These are phyloP conservation scores for Thalassoma bifasciatum DNA, from an alignment of 2,113 vertebrate species.

Conservation along the genomic window DNA sequence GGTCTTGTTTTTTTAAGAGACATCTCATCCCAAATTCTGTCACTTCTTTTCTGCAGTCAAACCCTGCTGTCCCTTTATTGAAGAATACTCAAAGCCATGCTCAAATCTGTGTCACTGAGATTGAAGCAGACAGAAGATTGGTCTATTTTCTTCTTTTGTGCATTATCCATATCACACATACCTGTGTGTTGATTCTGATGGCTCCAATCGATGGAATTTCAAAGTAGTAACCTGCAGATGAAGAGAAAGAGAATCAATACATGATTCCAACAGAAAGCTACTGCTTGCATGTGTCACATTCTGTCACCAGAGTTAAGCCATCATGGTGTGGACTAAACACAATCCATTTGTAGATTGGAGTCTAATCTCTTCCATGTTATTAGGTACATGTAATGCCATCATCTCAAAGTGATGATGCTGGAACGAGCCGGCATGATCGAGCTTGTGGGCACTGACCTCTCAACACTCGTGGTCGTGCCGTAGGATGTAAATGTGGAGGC, in stretches of 20 bases:
- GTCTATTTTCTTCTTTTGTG: background rate
- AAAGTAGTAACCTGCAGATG: constrained; percentile 95
- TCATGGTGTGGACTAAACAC: constrained; percentile 1
- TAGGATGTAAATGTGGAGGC: constrained; percentile 68
- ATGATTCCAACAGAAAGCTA: background rate
- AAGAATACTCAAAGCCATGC: constrained; percentile 30
- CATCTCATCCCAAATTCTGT: constrained; percentile 39
- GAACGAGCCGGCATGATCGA: background rate
- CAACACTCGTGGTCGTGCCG: constrained; percentile 27
- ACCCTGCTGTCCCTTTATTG: constrained; percentile 8
- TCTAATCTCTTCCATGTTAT: constrained; percentile 46
- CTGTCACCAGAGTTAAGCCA: constrained; percentile 14
- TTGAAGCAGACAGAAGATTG: constrained; percentile 39
- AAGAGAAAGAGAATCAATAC: constrained; percentile 45
- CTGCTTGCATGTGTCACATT: background rate
- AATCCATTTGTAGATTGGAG: constrained; percentile 31
- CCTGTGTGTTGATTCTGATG: constrained; percentile 99
- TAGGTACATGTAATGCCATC: constrained; percentile 38
- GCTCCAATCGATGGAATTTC: constrained; percentile 98
- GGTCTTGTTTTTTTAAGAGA: constrained; percentile 20
- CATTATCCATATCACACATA: constrained; percentile 60
- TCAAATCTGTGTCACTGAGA: constrained; percentile 47
- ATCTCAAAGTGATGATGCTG: constrained; percentile 19
- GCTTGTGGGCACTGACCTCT: constrained; percentile 48
- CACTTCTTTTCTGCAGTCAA: constrained; percentile 32